These are phyloP conservation scores for Pipa parva DNA, from an alignment of 2,113 vertebrate genomes.

Conservation along the genomic window DNA sequence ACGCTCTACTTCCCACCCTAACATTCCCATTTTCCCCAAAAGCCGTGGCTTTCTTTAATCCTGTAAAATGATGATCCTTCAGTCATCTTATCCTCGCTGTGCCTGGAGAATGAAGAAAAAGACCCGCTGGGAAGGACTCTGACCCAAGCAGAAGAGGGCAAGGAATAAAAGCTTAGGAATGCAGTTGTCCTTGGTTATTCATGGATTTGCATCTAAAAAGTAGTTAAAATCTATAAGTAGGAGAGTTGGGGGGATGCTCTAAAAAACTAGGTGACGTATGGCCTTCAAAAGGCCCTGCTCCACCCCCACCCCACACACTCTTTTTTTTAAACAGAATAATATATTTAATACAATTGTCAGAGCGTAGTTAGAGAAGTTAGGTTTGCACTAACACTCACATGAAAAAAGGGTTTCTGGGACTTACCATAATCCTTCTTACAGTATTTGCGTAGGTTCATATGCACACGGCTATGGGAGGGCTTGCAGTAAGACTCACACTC, in stretches of 20 bases:
- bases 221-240: neutral
- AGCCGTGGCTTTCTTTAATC: constrained; percentile 32
- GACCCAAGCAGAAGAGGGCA: constrained; percentile 13
- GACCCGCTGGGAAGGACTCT: constrained; percentile 24
- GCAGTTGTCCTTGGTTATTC: constrained; percentile 20
- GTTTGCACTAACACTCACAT: no score
- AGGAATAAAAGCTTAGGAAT: constrained; percentile 17
- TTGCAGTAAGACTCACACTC: constrained; percentile 79
- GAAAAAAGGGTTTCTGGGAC: constrained; percentile 10
- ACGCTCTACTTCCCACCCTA: constrained; percentile 24
- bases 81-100: constrained; percentile 30
- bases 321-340: no score
- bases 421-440: constrained; percentile 83
- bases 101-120: constrained; percentile 24
- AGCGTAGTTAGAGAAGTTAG: no score
- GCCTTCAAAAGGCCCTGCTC: no score
- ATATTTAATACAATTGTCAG: no score
- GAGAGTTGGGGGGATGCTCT: no score
- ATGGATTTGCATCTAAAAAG: constrained; percentile 35
- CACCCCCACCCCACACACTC: no score
- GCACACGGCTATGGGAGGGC: constrained; percentile 68
- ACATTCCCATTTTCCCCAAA: constrained; percentile 18
- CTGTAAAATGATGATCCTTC: constrained; percentile 37
- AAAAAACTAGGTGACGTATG: no score
- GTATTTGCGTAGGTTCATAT: constrained; percentile 78